Evolutionary conservation across 1,140 invertebrate species (phyloP), one percentile per base, ranked within the genome.

Genomic region (Diachasmimorpha longicaudata): DNA sequence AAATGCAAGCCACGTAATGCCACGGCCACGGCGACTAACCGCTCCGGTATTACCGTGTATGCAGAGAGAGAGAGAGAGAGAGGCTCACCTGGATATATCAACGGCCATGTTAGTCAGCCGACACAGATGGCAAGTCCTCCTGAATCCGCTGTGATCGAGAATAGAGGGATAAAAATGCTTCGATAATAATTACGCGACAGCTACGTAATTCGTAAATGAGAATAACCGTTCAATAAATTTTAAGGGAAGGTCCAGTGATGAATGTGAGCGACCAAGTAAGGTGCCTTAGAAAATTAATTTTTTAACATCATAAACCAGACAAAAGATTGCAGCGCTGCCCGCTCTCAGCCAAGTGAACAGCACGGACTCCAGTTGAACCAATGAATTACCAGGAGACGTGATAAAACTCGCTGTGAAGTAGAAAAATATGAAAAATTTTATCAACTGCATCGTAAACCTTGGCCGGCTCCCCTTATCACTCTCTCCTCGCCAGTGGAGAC

Each of bases 1-100:
- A 78, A 81, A 86, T 86, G 81, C 83, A 77, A 81, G 80, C 85
- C 85, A 86, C 85, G 84, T 86, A 85, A 83, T 82, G 70, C 79
- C 68, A 75, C 78, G 83, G 77, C 82, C 80, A 82, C 79, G 83
- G 82, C 79, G 80, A 63, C 79, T 84, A 82, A 82, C 79, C 48
- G 70, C 68, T 79, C 79, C 13, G 67, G 78, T 81, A 84, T 81
- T 81, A 76, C 71, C 77, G 79, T 84, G 80, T 82, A 80, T 78
- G 80, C 81, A 81, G 72, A 76, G 77, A 79, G 82, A 21, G 39
- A 23, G 16, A 81, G 72, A 76, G 77, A 79, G 82, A 21, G 39
- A 23, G 16, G 39, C 39, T 23, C 16, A 44, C 58, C 58, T 63
- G 48, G n/a, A 55, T 55, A 63, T 63, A 63, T 63, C 19, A 63